Conservation (phyloP, 2,888 invertebrate genomes). For the Diabrotica balteata region DNA sequence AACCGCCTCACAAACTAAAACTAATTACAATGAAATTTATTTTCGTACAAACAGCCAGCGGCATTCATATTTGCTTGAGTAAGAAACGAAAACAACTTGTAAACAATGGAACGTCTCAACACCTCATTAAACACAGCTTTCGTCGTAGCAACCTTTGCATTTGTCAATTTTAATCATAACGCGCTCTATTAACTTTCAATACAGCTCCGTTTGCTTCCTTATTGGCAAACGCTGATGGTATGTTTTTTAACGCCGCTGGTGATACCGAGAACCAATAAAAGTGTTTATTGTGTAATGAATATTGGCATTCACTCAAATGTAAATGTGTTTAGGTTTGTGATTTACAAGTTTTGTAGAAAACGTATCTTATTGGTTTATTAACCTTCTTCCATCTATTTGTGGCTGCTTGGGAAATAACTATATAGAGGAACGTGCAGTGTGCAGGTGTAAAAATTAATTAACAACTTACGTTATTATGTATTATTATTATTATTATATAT, state of each 20-base stretch:
- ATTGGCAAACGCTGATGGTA: constrained; percentile 24
- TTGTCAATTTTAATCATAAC: constrained; percentile 25
- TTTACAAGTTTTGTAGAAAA: constrained; percentile 4
- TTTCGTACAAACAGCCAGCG: constrained; percentile 9
- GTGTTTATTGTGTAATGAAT: constrained; percentile 17
- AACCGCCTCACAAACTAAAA: constrained; percentile 5
- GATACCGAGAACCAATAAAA: constrained; percentile 16
- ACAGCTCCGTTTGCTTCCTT: constrained; percentile 17
- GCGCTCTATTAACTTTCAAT: constrained; percentile 26
- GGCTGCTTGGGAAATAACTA: background rate
- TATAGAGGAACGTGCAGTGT: background rate
- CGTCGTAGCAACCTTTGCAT: constrained; percentile 22
- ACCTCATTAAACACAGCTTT: constrained; percentile 30
- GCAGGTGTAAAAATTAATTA: background rate
- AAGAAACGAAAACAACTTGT: constrained; percentile 18
- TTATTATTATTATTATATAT: too few species aligned
- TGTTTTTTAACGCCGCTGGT: constrained; percentile 12
- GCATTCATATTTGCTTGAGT: constrained; percentile 22
- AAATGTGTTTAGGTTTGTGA: constrained; percentile 1
- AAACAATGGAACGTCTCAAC: constrained; percentile 30
- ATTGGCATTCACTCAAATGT: constrained; percentile 22
- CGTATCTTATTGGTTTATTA: constrained; percentile 7
- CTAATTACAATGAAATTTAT: constrained; percentile 19
- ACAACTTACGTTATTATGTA: too few species aligned
- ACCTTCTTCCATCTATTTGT: background rate